Base-by-base conservation (phyloP, 2,888 invertebrate species). In the Leptinotarsa haldemani region DNA sequence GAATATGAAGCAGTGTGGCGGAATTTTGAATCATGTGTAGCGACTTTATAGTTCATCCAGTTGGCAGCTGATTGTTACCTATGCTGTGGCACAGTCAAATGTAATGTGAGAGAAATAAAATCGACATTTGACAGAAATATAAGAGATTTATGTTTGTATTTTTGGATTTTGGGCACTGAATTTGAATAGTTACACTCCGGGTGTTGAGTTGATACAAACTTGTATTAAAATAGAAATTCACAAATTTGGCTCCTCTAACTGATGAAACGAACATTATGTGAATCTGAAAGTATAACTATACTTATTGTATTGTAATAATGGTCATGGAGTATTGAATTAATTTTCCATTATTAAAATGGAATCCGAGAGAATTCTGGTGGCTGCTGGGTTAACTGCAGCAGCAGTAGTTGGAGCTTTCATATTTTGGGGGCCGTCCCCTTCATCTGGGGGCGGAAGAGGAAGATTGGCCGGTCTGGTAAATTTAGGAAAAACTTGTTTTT, bases 401-500 rank as follows among this genome's bases (percentile, higher is more conserved):
- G 92, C 95, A 69, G 94, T 94, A 46, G 93, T 95, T 16, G 94
- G 95, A 50, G 94, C 94, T 7, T 95, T 95, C 85, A 94, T 95
- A 53, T 90, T 95, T 81, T 95, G 95, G 95, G 93, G 94, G 72
- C 94, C 94, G 30, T 91, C 92, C 0, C 89, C 90, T 9, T 91
- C 92, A 81, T 90, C 93, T 18, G 84, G 84, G 7, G 82, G 85
- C 56, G 84, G 87, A 22, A 82, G 92, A 82, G 95, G 95, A 25
- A 92, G 94, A 85, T 91, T 95, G 70, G 92, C 94, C 40, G 98
- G 97, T 12, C 90, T 98, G 52, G 94, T 94, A 80, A 98, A 98
- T 89, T 90, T 97, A 78, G 97, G 97, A 58, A 93, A 95, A 80
- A 97, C 97, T 0, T 98, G 98, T 87, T 98, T 97, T 86, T 88